Conservation (phyloP, 2,797 vertebrate species). For the Tokudaia tokunoshimensis region DNA sequence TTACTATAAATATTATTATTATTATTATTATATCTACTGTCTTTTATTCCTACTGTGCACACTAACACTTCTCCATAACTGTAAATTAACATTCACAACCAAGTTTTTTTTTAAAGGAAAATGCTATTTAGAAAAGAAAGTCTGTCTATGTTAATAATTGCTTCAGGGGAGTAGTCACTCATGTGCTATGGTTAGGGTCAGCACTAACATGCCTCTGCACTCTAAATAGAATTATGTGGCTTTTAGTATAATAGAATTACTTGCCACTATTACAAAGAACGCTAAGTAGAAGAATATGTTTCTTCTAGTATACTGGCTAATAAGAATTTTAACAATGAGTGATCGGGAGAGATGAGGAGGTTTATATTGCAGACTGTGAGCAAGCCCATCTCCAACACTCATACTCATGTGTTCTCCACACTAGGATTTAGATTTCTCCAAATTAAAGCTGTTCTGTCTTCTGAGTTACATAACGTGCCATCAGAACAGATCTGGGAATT, state of each 20-base stretch:
- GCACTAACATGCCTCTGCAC: background rate
- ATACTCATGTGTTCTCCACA: background rate
- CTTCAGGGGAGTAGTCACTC: background rate
- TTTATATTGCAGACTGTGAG: background rate
- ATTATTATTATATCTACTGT: background rate
- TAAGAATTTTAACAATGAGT: background rate
- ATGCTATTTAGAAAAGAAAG: background rate
- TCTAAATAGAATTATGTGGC: background rate
- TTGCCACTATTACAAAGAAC: background rate
- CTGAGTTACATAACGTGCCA: background rate
- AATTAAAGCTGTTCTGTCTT: background rate
- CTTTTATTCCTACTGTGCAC: background rate
- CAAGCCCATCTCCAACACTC: background rate
- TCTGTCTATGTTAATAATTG: background rate
- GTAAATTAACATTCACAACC: background rate
- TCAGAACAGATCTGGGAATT: background rate
- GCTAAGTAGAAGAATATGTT: background rate
- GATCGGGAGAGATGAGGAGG: background rate
- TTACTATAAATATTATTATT: background rate
- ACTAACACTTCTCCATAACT: background rate
- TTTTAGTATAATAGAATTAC: background rate
- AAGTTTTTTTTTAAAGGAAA: background rate
- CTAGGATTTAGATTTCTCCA: background rate
- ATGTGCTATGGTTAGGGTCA: background rate
- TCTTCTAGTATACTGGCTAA: background rate